These are phyloP conservation scores for Apodemus speciosus DNA, from an alignment of 2,113 vertebrate species.

Conservation along the genomic window DNA sequence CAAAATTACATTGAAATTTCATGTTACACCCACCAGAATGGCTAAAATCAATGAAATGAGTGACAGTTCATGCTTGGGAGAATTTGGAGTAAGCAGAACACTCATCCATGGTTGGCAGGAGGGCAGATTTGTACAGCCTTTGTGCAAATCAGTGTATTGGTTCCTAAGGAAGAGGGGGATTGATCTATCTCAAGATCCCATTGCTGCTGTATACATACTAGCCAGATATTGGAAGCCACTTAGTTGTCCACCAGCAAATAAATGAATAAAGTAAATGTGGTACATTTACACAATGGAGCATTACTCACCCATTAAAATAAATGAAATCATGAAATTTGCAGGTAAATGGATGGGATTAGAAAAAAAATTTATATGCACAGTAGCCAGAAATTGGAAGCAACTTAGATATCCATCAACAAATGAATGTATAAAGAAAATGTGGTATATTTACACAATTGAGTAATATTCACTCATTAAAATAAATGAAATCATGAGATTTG, in stretches of 20 bases:
- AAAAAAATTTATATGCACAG: not conserved
- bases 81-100: not conserved
- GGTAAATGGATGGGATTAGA: not conserved
- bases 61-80: not conserved
- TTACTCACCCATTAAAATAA: not conserved
- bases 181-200: not conserved
- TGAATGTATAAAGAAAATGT: not conserved
- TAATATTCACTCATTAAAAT: not conserved
- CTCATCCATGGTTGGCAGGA: not conserved
- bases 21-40: not conserved
- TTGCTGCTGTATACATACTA: not conserved
- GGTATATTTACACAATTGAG: not conserved
- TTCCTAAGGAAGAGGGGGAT: not conserved
- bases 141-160: not conserved
- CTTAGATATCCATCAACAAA: not conserved
- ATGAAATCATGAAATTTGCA: not conserved
- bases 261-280: not conserved
- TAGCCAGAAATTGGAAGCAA: not conserved
- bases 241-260: not conserved
- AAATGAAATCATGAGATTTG: not conserved
- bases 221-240: not conserved
- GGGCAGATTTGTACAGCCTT: not conserved
- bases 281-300: not conserved
- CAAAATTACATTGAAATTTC: not conserved
- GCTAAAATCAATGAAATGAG: not conserved